Evolutionary conservation across 2,888 invertebrate genomes (phyloP).

Genomic region (Schizotus pectinicornis): DNA sequence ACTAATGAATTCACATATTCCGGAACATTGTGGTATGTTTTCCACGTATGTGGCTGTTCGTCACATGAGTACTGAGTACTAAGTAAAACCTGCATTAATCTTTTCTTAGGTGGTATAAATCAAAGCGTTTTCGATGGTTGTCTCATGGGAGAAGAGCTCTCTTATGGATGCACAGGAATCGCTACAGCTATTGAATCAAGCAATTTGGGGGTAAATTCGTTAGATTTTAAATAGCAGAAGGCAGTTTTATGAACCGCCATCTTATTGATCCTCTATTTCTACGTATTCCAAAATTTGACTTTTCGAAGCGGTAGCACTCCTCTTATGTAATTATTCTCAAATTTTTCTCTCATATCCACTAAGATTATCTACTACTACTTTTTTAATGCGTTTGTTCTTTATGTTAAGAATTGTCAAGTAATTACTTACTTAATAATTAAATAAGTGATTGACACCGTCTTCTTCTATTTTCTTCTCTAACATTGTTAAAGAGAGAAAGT

Average conservation of each 20-base stretch:
- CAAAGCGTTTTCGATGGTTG: conserved; percentile 78
- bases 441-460: background rate
- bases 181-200: conserved; percentile 78
- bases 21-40: conserved; percentile 72
- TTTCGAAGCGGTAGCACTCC: background rate
- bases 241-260: no score
- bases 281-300: background rate
- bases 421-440: no score
- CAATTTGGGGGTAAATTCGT: conserved; percentile 68
- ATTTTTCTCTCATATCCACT: background rate
- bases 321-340: background rate
- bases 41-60: conserved; percentile 22
- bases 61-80: no score
- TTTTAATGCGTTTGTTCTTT: no score
- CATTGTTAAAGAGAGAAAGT: conserved; percentile 1
- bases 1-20: conserved; percentile 86
- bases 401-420: no score
- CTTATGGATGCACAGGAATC: conserved; percentile 92
- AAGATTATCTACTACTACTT: no score
- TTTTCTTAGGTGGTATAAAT: conserved; percentile 74
- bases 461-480: background rate
- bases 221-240: background rate
- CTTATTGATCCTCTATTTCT: no score
- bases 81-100: no score
- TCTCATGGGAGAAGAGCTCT: conserved; percentile 86